Evolutionary conservation across 2,888 invertebrate genomes (phyloP), one percentile per base, ranked within the genome.

Genomic region (Thereva unica): DNA sequence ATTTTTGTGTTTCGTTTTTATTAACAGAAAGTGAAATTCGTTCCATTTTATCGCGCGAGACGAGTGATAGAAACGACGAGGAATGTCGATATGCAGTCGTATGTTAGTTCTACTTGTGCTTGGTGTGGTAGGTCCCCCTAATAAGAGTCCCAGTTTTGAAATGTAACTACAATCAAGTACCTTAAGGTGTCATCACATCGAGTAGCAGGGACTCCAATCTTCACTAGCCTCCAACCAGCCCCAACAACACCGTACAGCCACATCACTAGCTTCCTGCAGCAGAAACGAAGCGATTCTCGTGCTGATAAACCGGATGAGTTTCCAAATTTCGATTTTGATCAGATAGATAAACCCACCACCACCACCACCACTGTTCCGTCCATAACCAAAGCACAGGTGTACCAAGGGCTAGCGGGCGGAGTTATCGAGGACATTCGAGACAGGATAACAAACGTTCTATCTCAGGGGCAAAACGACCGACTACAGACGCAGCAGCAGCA

Each of bases 221-320:
- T 61, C 40, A 38, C 38, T 38, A 49, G 6, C 34, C 38, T 49
- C 8, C 44, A 61, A 8, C 61, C 10, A 9, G 12, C 38, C 23
- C 38, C 68, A 35, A 69, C 71, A 10, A 70, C 70, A 38, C 70
- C 68, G 10, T 54, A 64, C n/a, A 63, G 69, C 10, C 70, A 71
- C 40, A 71, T 72, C 6, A 68, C 67, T 54, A 71, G 71, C 54
- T 71, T 70, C 49, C 66, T 71, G 6, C 59, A 68, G 38, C 69
- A 69, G 53, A 66, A 61, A 41, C 65, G 69, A 52, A 53, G 64
- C 23, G 69, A 71, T 65, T 70, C 71, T 5, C 68, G 69, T n/a
- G 71, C 70, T 2, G 70, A 70, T 23, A 71, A 70, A 42, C 67
- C 71, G 3, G 69, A 68, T 42, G 35, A 34, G 9, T 61, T 68